A percentile compares a stretch with the other conserved stretches of the same genome.
phyloP scores from a whole-genome alignment of 2,113 vertebrate species.

The Esox niger region DNA sequence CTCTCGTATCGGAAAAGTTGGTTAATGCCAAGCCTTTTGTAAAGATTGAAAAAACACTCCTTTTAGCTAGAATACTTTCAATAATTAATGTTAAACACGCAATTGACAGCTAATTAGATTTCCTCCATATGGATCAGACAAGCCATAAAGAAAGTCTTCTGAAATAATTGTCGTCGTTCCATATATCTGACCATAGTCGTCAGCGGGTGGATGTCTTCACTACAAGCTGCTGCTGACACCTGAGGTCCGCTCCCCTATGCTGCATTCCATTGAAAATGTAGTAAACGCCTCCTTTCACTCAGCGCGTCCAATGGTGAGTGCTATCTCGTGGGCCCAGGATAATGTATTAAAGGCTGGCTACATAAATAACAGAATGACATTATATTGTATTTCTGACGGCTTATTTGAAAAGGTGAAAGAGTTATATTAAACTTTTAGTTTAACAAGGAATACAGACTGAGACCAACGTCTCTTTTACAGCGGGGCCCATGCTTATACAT shows the following conservation, averaged over 20 bases:
- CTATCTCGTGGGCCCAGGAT: background rate
- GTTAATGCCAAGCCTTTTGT: background rate
- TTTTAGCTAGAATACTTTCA: background rate
- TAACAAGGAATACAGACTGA: too few relatives aligned
- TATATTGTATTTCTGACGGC: background rate
- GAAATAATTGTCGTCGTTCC: background rate
- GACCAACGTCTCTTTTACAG: too few relatives aligned
- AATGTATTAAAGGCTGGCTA: background rate
- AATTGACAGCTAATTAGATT: background rate
- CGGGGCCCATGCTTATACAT: too few relatives aligned
- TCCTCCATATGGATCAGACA: background rate
- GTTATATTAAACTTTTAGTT: too few relatives aligned
- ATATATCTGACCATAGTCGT: background rate
- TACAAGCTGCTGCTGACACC: constrained; percentile 11
- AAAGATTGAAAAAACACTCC: background rate
- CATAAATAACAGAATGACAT: background rate
- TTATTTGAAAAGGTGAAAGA: too few relatives aligned
- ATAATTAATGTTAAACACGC: background rate
- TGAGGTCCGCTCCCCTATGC: constrained; percentile 8
- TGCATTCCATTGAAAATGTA: constrained; percentile 43
- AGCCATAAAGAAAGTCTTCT: background rate
- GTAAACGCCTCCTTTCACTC: constrained; percentile 36
- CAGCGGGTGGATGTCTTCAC: too few relatives aligned
- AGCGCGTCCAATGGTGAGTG: constrained; percentile 30
- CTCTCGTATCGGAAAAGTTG: background rate